phyloP scores from a whole-genome alignment of 1,140 invertebrate species.

The Ostrea denselamellosa region DNA sequence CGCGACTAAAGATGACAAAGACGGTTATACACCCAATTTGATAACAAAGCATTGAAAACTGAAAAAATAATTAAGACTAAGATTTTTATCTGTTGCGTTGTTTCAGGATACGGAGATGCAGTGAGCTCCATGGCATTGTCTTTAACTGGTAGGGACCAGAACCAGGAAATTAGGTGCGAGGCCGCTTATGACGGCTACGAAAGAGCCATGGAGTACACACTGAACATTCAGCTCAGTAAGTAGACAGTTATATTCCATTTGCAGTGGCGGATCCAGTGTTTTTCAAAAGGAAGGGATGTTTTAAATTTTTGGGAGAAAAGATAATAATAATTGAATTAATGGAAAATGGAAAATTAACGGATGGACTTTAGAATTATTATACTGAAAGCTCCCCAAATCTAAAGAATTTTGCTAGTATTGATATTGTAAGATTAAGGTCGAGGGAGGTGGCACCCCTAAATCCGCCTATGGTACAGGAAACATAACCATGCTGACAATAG shows the following conservation, averaged over 20 bases:
- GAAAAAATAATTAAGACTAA: neutral
- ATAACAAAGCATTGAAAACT: neutral
- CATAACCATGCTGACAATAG: too few relatives aligned
- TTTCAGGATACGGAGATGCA: conserved; percentile 55
- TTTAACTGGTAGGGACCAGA: conserved; percentile 19
- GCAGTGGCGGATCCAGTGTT: neutral
- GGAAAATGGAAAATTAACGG: too few relatives aligned
- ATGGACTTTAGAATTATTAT: too few relatives aligned
- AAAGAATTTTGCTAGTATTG: too few relatives aligned
- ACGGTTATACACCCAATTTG: neutral
- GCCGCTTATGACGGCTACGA: conserved; percentile 54
- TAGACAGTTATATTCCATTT: neutral
- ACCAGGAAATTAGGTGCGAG: conserved; percentile 52
- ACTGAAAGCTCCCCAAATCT: too few relatives aligned
- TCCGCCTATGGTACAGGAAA: too few relatives aligned
- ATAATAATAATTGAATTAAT: too few relatives aligned
- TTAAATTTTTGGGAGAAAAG: too few relatives aligned
- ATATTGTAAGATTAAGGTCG: too few relatives aligned
- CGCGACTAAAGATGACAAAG: neutral
- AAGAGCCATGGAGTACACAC: conserved; percentile 54
- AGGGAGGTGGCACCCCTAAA: too few relatives aligned
- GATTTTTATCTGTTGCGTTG: neutral
- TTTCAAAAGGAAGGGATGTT: too few relatives aligned
- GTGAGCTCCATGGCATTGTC: conserved; percentile 39
- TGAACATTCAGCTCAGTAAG: conserved; percentile 59